Evolutionary conservation across 2,888 invertebrate species (phyloP).

Genomic region (Acanthococcus lagerstroemiae): DNA sequence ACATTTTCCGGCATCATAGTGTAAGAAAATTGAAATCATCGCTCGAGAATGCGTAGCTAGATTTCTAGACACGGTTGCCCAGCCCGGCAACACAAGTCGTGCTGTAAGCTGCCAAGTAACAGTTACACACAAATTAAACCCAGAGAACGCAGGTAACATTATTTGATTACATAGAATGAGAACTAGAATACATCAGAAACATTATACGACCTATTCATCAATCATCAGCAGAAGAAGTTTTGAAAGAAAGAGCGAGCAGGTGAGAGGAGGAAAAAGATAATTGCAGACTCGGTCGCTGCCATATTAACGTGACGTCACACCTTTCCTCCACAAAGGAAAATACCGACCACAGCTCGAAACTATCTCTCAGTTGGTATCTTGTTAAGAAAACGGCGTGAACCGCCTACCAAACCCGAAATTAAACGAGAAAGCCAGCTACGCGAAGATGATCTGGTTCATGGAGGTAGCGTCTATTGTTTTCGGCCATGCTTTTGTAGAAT

Average conservation of each 20-base stretch:
- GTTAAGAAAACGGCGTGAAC: constrained; percentile 27
- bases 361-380: constrained; percentile 24
- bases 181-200: constrained; percentile 14
- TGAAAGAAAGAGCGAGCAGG: not conserved
- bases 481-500: not conserved
- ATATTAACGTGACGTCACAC: constrained; percentile 28
- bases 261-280: not conserved
- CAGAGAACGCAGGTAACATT: too few relatives aligned
- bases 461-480: not conserved
- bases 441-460: not conserved
- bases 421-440: constrained; percentile 25
- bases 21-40: too few relatives aligned
- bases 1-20: too few relatives aligned
- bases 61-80: too few relatives aligned
- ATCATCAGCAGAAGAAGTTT: constrained; percentile 24
- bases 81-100: too few relatives aligned
- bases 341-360: constrained; percentile 4
- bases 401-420: constrained; percentile 30
- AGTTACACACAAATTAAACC: too few relatives aligned
- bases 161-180: too few relatives aligned
- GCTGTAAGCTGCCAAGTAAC: too few relatives aligned
- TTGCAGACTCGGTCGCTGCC: constrained; percentile 27
- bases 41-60: too few relatives aligned
- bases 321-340: constrained; percentile 23
- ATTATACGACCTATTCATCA: constrained; percentile 19